Conservation (phyloP, 2,888 invertebrate genomes). For the Dicycla oo region DNA sequence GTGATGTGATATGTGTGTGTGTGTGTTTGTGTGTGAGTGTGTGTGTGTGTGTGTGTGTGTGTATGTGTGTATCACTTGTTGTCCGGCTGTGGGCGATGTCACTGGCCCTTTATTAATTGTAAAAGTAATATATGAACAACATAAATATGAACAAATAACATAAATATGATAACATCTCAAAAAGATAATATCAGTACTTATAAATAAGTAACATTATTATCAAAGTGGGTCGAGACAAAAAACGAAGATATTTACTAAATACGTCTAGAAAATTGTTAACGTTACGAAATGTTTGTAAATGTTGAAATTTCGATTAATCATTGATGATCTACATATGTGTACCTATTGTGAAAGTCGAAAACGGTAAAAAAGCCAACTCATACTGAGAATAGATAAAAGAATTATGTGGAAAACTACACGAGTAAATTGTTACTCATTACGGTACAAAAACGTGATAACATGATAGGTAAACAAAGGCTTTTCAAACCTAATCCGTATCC, state of each 20-base stretch:
- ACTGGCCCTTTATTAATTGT: background rate
- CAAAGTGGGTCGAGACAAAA: background rate
- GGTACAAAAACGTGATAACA: constrained; percentile 2
- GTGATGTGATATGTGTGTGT: too few species aligned
- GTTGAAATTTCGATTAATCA: constrained; percentile 5
- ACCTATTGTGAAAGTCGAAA: background rate
- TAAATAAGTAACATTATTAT: too few species aligned
- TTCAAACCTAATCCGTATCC: background rate
- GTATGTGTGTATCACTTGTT: background rate
- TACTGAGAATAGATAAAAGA: constrained; percentile 10
- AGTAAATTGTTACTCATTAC: background rate
- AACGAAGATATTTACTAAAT: background rate
- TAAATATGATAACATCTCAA: too few species aligned
- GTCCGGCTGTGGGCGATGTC: background rate
- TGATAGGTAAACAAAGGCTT: background rate
- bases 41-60: too few species aligned
- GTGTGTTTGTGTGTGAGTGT: too few species aligned
- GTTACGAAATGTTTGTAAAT: constrained; percentile 4
- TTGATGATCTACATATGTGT: background rate
- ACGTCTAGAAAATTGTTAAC: background rate
- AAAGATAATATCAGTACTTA: too few species aligned
- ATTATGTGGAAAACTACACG: background rate
- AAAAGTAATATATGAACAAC: too few species aligned
- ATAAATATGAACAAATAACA: too few species aligned
- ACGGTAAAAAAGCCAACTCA: background rate